Base-by-base conservation (phyloP, 2,113 vertebrate genomes). In the Ciconia maguari region DNA sequence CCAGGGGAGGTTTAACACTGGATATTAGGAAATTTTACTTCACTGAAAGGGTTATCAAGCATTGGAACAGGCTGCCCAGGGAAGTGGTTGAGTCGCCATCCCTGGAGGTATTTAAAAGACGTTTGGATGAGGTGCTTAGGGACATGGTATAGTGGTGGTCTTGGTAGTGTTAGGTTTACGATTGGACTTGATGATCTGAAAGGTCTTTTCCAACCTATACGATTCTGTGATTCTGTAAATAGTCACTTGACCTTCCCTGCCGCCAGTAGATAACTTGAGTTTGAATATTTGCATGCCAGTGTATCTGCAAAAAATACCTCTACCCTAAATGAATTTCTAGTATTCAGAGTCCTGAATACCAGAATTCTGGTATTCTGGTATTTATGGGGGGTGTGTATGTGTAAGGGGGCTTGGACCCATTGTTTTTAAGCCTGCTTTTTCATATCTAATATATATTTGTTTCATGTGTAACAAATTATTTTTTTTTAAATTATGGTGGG, bases 211-310 rank as follows among this genome's bases (percentile, higher is more conserved):
- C 38, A 38, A 38, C 38, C 38, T 8, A 38, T 38, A 38, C 38
- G 38, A 38, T 38, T 38, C 38, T 38, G 38, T 38, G 38, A 38
- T 38, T 38, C 38, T 38, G 38, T 38, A 11, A 41, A 38, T 6
- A 34, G 26, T 32, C 11, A 9, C 44, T 30, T 65, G n/a, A 8
- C 5, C 16, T 85, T 83, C 32, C 32, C 8, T 24, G 36, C 3
- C 38, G 13, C 9, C 8, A 1, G 26, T 2, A n/a, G 10, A 6
- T 69, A 4, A 19, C 46, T 24, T 8, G 48, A 18, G 55, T 14
- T 6, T 16, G 14, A 21, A 0, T n/a, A 2, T 16, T 14, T 38
- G 64, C 8, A 5, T 36, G 54, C 27, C 19, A 7, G 29, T 2
- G 22, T 11, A 16, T 14, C 55, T 34, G 55, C 41, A 34, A 34